These are phyloP conservation scores for Mastigias papua DNA, from an alignment of 30 jellyfish, hydroid and myxozoan species.

Conservation along the genomic window DNA sequence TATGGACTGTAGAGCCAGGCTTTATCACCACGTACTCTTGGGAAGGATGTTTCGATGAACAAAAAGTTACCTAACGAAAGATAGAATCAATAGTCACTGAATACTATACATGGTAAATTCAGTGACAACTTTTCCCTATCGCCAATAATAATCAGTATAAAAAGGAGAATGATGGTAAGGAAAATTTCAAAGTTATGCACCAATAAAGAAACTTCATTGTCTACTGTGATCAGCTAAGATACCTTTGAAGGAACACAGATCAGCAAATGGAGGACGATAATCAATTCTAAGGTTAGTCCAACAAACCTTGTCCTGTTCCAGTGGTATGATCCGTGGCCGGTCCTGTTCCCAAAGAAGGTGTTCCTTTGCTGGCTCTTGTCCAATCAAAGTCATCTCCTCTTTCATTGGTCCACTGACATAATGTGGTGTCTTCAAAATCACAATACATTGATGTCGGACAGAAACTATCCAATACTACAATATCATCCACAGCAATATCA, in stretches of 20 bases:
- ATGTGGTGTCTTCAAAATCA: conserved; percentile 85
- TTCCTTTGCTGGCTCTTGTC: conserved; percentile 93
- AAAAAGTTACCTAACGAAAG: conserved; percentile 81
- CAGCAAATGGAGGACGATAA: neutral
- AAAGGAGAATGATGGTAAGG: too few relatives aligned
- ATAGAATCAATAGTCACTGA: too few relatives aligned
- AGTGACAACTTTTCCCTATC: too few relatives aligned
- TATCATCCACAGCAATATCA: conserved; percentile 92
- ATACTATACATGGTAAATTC: too few relatives aligned
- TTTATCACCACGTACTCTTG: conserved; percentile 86
- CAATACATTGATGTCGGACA: conserved; percentile 89
- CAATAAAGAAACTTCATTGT: too few relatives aligned
- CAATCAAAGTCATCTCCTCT: conserved; percentile 94
- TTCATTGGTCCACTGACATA: conserved; percentile 80
- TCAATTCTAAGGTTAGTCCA: neutral
- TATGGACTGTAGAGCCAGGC: conserved; percentile 83
- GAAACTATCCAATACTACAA: conserved; percentile 74
- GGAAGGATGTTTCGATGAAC: conserved; percentile 91
- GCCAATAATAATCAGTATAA: too few relatives aligned
- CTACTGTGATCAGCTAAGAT: too few relatives aligned
- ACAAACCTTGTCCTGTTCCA: conserved; percentile 91
- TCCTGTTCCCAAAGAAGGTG: conserved; percentile 99
- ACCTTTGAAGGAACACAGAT: too few relatives aligned
- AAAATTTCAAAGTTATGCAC: too few relatives aligned
- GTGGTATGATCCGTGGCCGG: conserved; percentile 98